These are phyloP conservation scores for Triplophysa siluroides DNA, from an alignment of 2,113 vertebrate species.

Conservation along the genomic window DNA sequence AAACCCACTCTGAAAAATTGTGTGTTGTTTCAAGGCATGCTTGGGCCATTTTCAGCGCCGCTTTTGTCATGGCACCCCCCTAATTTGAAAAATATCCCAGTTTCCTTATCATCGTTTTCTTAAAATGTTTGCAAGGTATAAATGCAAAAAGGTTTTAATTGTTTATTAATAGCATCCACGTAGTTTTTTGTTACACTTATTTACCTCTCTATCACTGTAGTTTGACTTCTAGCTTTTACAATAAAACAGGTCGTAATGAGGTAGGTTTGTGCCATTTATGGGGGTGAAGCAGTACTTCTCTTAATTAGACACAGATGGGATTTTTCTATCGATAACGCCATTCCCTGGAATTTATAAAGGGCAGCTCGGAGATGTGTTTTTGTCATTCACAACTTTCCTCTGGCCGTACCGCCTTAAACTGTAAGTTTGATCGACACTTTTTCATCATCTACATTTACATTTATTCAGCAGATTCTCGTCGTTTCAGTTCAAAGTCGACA, in stretches of 20 bases:
- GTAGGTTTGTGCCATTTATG: slow-evolving; percentile 65
- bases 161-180: slow-evolving; percentile 27
- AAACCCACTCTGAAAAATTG: too few relatives aligned
- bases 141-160: background rate
- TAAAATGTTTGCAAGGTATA: too few relatives aligned
- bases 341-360: slow-evolving; percentile 49
- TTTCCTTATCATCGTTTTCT: too few relatives aligned
- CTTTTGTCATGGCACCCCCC: background rate
- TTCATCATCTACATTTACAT: background rate
- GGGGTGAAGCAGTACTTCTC: slow-evolving; percentile 59
- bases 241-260: slow-evolving; percentile 69
- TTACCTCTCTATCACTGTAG: slow-evolving; percentile 53
- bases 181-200: slow-evolving; percentile 43
- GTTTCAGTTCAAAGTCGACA: background rate
- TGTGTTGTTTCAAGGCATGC: too few relatives aligned
- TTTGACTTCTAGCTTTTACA: slow-evolving; percentile 61
- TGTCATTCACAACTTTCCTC: slow-evolving; percentile 37
- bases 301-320: slow-evolving; percentile 73
- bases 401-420: slow-evolving; percentile 1
- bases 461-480: background rate
- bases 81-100: too few relatives aligned
- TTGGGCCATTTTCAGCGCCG: too few relatives aligned
- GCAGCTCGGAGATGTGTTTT: slow-evolving; percentile 55
- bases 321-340: slow-evolving; percentile 60
- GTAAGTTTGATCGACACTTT: background rate